Evolutionary conservation across 2,888 invertebrate genomes (phyloP).

Genomic region (Parapristionchus giblindavisi): DNA sequence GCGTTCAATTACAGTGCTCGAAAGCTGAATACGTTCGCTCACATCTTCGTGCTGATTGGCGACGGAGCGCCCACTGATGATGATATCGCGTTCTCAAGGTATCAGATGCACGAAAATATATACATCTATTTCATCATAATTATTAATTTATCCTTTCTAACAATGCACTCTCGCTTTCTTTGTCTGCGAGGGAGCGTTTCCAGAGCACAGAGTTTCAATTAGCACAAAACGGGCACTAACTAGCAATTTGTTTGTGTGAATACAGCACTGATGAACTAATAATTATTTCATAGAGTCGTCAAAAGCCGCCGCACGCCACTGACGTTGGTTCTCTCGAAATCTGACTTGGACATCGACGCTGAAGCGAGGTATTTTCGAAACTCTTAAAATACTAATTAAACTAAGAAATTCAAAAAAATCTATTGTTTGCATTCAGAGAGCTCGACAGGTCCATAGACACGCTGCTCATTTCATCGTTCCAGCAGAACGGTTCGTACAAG

Average conservation of each 20-base stretch:
- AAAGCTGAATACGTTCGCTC: constrained; percentile 51
- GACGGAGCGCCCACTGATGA: constrained; percentile 56
- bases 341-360: constrained; percentile 55
- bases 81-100: constrained; percentile 56
- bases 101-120: neutral
- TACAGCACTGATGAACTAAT: neutral
- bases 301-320: constrained; percentile 45
- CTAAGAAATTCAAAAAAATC: no score
- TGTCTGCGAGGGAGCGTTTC: no score
- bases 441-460: constrained; percentile 11
- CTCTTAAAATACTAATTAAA: no score
- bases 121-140: neutral
- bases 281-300: constrained; percentile 8
- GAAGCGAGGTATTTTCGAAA: constrained; percentile 42
- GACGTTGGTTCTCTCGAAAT: constrained; percentile 51
- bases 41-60: constrained; percentile 52
- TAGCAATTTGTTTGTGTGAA: neutral
- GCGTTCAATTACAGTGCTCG: constrained; percentile 46
- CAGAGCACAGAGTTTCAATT: neutral
- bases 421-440: constrained; percentile 31
- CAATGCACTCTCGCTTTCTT: no score
- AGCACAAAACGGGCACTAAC: neutral
- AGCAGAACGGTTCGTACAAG: constrained; percentile 5
- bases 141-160: no score
- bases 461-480: neutral